Evolutionary conservation across 2,888 invertebrate genomes (phyloP).

Genomic region (Drosophila algonquin): DNA sequence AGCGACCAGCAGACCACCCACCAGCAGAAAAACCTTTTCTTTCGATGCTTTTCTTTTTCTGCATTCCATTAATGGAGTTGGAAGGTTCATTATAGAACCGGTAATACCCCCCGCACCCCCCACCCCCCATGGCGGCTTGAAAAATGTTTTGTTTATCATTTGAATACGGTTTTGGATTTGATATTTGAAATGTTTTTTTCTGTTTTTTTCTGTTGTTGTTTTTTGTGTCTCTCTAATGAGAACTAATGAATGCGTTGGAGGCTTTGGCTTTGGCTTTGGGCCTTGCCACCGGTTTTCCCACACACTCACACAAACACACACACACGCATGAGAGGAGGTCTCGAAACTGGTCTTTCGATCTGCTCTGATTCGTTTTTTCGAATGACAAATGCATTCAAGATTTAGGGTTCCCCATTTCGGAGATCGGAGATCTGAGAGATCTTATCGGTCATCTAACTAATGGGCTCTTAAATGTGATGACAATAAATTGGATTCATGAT

Average conservation of each 20-base stretch:
- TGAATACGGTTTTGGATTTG: constrained; percentile 29
- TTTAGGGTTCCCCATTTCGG: constrained; percentile 6
- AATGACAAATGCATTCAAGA: constrained; percentile 43
- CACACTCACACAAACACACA: constrained; percentile 28
- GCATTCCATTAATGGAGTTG: constrained; percentile 7
- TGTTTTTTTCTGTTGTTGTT: constrained; percentile 12
- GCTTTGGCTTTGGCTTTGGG: constrained; percentile 6
- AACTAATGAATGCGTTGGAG: constrained; percentile 51
- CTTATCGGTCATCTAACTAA: constrained; percentile 28
- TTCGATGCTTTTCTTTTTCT: constrained; percentile 9
- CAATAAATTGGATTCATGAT: constrained; percentile 42
- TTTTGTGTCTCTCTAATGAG: constrained; percentile 30
- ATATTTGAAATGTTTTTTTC: constrained; percentile 26
- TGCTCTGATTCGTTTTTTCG: constrained; percentile 39
- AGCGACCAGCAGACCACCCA: neutral
- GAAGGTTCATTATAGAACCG: constrained; percentile 35
- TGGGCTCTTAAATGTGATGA: constrained; percentile 43
- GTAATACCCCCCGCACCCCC: neutral
- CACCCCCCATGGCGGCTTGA: constrained; percentile 32
- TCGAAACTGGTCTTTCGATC: constrained; percentile 33
- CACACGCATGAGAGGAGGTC: neutral
- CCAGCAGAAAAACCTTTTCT: neutral
- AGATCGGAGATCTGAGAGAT: constrained; percentile 17
- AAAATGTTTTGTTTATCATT: constrained; percentile 72
- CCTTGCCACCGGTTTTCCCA: constrained; percentile 37